phyloP scores from a whole-genome alignment of 2,888 invertebrate species.

The Acanthococcus lagerstroemiae region DNA sequence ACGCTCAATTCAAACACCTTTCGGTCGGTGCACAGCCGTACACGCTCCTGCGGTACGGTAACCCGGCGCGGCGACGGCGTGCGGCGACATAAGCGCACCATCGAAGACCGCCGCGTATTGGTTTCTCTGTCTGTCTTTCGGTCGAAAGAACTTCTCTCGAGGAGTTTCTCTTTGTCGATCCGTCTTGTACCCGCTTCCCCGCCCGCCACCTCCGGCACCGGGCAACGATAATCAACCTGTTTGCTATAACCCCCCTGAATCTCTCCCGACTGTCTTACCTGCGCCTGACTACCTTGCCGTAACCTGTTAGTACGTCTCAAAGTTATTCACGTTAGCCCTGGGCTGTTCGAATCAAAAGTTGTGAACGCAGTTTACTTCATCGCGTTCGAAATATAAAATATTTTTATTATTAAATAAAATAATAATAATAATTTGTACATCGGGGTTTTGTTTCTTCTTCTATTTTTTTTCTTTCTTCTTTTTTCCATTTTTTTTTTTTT shows the following conservation, averaged over 20 bases:
- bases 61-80: not conserved
- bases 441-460: not conserved
- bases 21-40: not conserved
- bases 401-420: not conserved
- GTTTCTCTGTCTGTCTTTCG: slow-evolving; percentile 18
- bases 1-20: slow-evolving; percentile 18
- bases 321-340: slow-evolving; percentile 24
- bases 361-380: slow-evolving; percentile 19
- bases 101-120: slow-evolving; percentile 1
- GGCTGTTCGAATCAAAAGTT: slow-evolving; percentile 24
- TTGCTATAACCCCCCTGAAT: slow-evolving; percentile 17
- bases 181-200: not conserved
- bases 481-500: not conserved
- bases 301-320: slow-evolving; percentile 28
- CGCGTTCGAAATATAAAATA: slow-evolving; percentile 10
- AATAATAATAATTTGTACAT: not conserved
- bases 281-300: slow-evolving; percentile 23
- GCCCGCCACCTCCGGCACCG: not conserved
- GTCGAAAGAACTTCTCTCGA: slow-evolving; percentile 10
- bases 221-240: slow-evolving; percentile 23
- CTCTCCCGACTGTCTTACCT: slow-evolving; percentile 8
- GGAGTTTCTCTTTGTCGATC: slow-evolving; percentile 22
- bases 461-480: not conserved
- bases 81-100: not conserved
- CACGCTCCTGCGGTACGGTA: not conserved